phyloP scores from a whole-genome alignment of 2,797 vertebrate species.

The Chelmon rostratus region DNA sequence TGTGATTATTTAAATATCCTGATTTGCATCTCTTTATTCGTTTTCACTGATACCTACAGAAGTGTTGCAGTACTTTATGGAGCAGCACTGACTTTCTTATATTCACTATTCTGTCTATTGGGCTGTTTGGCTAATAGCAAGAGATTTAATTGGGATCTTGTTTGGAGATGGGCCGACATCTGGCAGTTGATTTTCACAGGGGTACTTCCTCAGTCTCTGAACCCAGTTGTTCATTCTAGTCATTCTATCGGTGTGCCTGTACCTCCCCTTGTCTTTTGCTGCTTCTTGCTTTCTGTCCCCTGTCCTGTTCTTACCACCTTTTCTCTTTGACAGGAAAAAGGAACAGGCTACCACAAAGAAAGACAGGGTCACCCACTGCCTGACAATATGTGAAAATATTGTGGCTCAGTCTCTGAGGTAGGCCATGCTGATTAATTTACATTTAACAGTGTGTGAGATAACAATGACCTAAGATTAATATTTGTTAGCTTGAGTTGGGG shows the following conservation, averaged over 20 bases:
- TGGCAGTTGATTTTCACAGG: neutral
- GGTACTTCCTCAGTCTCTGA: neutral
- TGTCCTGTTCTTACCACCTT: slow-evolving; percentile 1
- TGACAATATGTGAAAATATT: slow-evolving; percentile 99
- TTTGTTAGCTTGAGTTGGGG: neutral
- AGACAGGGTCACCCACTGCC: slow-evolving; percentile 95
- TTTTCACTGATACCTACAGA: neutral
- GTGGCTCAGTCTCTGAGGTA: slow-evolving; percentile 97
- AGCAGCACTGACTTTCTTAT: neutral
- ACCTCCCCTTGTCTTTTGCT: neutral
- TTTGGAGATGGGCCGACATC: neutral
- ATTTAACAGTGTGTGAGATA: neutral
- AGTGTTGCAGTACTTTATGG: slow-evolving; percentile 7
- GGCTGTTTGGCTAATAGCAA: neutral
- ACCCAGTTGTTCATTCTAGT: neutral
- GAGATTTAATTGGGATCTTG: slow-evolving; percentile 8
- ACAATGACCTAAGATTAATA: neutral
- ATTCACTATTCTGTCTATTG: neutral
- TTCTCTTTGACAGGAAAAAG: slow-evolving; percentile 90
- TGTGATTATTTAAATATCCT: neutral
- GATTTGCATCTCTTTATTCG: neutral
- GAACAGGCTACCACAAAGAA: slow-evolving; percentile 97
- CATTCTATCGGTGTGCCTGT: neutral
- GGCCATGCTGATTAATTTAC: slow-evolving; percentile 31
- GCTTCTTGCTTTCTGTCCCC: neutral